These are phyloP conservation scores for Buathra laborator DNA, from an alignment of 2,888 invertebrate genomes.

Conservation along the genomic window DNA sequence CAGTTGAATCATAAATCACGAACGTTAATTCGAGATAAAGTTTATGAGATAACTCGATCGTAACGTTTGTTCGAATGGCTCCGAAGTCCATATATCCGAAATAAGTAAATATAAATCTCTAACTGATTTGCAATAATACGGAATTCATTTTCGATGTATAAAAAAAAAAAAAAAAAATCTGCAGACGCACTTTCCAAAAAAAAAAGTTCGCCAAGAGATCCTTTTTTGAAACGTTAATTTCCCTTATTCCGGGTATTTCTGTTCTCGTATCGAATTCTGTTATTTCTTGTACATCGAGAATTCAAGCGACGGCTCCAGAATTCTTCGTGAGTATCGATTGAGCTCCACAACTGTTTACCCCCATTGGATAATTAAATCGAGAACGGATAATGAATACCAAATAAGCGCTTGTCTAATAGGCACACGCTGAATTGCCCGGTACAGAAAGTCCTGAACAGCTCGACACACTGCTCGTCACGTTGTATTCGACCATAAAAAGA, in stretches of 20 bases:
- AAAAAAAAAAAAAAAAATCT: too few relatives aligned
- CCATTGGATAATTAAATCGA: slow-evolving; percentile 45
- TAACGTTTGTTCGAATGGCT: slow-evolving; percentile 18
- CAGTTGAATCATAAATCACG: slow-evolving; percentile 68
- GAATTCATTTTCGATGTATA: too few relatives aligned
- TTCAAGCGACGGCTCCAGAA: slow-evolving; percentile 19
- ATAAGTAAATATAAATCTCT: too few relatives aligned
- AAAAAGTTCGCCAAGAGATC: too few relatives aligned
- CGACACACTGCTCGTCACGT: slow-evolving; percentile 24
- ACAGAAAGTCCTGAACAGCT: slow-evolving; percentile 21
- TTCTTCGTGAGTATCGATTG: slow-evolving; percentile 44
- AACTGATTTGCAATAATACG: too few relatives aligned
- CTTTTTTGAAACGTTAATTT: too few relatives aligned
- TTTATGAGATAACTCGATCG: slow-evolving; percentile 43
- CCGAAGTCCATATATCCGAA: slow-evolving; percentile 6
- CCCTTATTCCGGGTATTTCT: too few relatives aligned
- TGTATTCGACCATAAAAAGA: slow-evolving; percentile 38
- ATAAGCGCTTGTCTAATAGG: slow-evolving; percentile 59
- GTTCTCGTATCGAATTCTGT: not conserved
- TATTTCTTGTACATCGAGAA: slow-evolving; percentile 16
- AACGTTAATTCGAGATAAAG: slow-evolving; percentile 61
- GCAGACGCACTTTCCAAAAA: too few relatives aligned
- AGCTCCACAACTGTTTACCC: slow-evolving; percentile 1
- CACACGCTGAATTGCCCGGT: not conserved
- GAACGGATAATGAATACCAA: slow-evolving; percentile 63